Percentiles rank a stretch among this genome's conserved stretches.
Conservation (phyloP, 2,797 vertebrate species). For the Carapus acus region DNA sequence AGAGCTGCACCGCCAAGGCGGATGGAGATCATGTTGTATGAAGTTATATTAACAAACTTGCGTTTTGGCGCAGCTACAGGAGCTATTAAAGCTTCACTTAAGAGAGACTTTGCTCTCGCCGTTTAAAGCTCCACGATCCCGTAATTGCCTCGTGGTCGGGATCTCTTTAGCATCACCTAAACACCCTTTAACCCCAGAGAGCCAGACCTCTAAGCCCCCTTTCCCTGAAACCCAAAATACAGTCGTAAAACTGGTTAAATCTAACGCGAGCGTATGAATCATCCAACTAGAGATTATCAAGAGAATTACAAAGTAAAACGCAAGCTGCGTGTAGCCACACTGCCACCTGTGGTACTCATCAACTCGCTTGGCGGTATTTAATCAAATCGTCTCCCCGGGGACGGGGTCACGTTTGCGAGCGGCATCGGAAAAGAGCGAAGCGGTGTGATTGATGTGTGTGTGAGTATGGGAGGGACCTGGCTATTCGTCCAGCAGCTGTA, state of each 20-base stretch:
- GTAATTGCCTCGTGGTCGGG: constrained; percentile 45
- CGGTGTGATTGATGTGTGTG: constrained; percentile 27
- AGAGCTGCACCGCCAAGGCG: constrained; percentile 42
- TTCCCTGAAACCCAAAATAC: too few relatives aligned
- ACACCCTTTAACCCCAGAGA: too few relatives aligned
- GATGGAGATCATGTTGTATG: constrained; percentile 38
- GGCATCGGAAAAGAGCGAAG: constrained; percentile 41
- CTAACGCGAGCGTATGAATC: too few relatives aligned
- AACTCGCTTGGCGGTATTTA: constrained; percentile 24
- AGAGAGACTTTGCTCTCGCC: neutral
- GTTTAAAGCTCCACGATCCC: constrained; percentile 13
- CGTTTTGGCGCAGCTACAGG: constrained; percentile 29
- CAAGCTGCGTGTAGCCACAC: neutral
- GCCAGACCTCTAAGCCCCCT: neutral
- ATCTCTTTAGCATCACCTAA: constrained; percentile 20
- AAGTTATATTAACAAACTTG: constrained; percentile 35
- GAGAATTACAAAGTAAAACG: constrained; percentile 6
- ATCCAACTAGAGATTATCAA: neutral
- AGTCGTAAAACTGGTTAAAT: too few relatives aligned
- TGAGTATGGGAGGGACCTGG: constrained; percentile 10
- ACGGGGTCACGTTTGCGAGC: constrained; percentile 18
- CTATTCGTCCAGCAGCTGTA: constrained; percentile 29
- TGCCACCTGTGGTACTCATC: constrained; percentile 20
- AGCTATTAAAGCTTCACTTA: constrained; percentile 35
- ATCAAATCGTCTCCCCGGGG: constrained; percentile 22